Base-by-base conservation (phyloP, 2,888 invertebrate species). In the Didymodactylos carnosus region DNA sequence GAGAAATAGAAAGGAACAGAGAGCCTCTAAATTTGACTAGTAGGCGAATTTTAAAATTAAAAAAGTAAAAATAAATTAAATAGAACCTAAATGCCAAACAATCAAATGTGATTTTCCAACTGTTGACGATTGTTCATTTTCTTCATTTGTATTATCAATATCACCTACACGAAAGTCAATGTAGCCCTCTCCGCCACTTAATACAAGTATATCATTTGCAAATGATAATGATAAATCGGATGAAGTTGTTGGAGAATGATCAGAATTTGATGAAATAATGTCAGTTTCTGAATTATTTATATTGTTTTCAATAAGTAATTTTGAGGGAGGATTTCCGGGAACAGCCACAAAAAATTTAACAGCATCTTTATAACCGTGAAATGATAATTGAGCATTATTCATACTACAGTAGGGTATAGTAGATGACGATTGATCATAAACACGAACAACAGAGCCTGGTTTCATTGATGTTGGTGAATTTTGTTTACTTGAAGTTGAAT, bases 111-210 rank as follows among this genome's bases (percentile, higher is more conserved):
- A 62, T 62, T 27, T 62, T 6, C 35, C 53, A 35, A 13, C 39
- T 25, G 70, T 73, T 51, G 70, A 71, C n/a, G n/a, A n/a, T n/a
- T n/a, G n/a, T n/a, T n/a, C n/a, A n/a, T n/a, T n/a, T n/a, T n/a
- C n/a, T n/a, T n/a, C n/a, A n/a, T n/a, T n/a, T n/a, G n/a, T n/a
- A n/a, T n/a, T n/a, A n/a, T n/a, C n/a, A n/a, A n/a, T n/a, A 43
- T 88, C 85, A 93, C 94, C 93, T 85, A 92, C 90, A 86, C 98
- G 88, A 85, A 98, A 98, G 86, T 98, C 98, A 78, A 98, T 94
- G 84, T 98, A 98, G 29, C 98, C 98, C 85, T 98, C 97, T 25
- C 98, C 98, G 29, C 97, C 98, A 11, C 94, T 94, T 84, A 97
- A 89, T 79, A 97, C 93, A 78, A 97, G 88, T 90, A 93, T 93